Percentiles rank a stretch among this genome's conserved stretches.
Conservation (phyloP, 2,888 invertebrate species). For the Microchrysa polita region DNA sequence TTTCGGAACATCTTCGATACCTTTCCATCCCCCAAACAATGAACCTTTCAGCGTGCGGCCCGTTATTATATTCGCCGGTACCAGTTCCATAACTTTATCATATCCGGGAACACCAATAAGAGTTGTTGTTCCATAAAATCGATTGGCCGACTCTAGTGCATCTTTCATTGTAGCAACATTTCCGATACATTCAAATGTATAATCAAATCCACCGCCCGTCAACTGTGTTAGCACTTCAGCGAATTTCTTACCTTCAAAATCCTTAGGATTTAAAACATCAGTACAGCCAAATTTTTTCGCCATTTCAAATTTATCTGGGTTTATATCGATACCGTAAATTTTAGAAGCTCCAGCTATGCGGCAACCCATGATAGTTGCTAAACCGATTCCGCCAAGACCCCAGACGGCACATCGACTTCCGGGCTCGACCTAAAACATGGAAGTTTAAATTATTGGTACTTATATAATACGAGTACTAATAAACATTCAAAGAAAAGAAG, state of each 20-base stretch:
- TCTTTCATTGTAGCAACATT: slow-evolving; percentile 85
- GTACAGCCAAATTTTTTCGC: slow-evolving; percentile 89
- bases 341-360: slow-evolving; percentile 84
- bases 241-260: slow-evolving; percentile 75
- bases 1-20: slow-evolving; percentile 91
- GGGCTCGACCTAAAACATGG: slow-evolving; percentile 82
- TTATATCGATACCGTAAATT: slow-evolving; percentile 90
- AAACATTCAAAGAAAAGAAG: no score
- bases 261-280: slow-evolving; percentile 94
- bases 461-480: no score
- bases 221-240: slow-evolving; percentile 88
- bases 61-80: slow-evolving; percentile 97
- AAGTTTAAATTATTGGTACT: no score
- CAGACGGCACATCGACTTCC: slow-evolving; percentile 90
- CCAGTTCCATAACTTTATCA: slow-evolving; percentile 95
- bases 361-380: slow-evolving; percentile 90
- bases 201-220: slow-evolving; percentile 97
- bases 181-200: slow-evolving; percentile 98
- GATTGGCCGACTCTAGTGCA: slow-evolving; percentile 90
- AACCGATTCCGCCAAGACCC: slow-evolving; percentile 93
- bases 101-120: slow-evolving; percentile 98
- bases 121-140: slow-evolving; percentile 97
- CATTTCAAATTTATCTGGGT: slow-evolving; percentile 81
- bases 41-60: slow-evolving; percentile 97
- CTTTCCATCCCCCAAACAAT: slow-evolving; percentile 96